Evolutionary conservation across 2,888 invertebrate genomes (phyloP).

Genomic region (Gymnocheta viridis): DNA sequence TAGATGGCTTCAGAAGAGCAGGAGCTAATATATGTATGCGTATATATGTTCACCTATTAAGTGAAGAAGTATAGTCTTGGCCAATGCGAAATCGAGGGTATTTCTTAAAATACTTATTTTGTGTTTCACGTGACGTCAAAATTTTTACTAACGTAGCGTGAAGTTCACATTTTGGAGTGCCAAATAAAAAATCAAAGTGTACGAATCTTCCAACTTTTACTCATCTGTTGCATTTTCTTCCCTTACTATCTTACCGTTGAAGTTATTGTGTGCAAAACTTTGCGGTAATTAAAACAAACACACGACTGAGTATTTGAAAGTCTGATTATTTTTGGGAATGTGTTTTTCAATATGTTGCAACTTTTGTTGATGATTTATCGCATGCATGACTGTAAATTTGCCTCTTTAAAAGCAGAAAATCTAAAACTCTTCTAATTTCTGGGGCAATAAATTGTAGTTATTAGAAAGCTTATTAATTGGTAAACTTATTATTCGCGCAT

Average conservation of each 20-base stretch:
- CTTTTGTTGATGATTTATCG: background rate
- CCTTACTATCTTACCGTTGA: constrained; percentile 1
- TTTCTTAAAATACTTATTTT: too few relatives aligned
- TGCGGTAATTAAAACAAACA: constrained; percentile 58
- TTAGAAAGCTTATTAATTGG: background rate
- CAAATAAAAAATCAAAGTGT: background rate
- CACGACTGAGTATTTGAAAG: background rate
- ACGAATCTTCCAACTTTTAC: background rate
- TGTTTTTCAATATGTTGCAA: background rate
- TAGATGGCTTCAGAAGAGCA: too few relatives aligned
- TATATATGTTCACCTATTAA: too few relatives aligned
- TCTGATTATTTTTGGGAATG: background rate
- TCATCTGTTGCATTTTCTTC: background rate
- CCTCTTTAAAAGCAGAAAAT: background rate
- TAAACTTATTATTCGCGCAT: background rate
- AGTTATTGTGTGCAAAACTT: constrained; percentile 37
- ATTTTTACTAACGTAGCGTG: background rate
- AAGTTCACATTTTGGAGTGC: background rate
- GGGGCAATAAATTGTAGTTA: constrained; percentile 15
- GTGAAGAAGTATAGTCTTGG: too few relatives aligned
- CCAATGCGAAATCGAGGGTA: too few relatives aligned
- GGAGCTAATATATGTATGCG: too few relatives aligned
- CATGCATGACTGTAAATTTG: background rate
- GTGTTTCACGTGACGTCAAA: background rate
- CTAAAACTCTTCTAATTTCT: background rate